Conservation (phyloP, 2,113 vertebrate genomes). For the Diadophis punctatus region DNA sequence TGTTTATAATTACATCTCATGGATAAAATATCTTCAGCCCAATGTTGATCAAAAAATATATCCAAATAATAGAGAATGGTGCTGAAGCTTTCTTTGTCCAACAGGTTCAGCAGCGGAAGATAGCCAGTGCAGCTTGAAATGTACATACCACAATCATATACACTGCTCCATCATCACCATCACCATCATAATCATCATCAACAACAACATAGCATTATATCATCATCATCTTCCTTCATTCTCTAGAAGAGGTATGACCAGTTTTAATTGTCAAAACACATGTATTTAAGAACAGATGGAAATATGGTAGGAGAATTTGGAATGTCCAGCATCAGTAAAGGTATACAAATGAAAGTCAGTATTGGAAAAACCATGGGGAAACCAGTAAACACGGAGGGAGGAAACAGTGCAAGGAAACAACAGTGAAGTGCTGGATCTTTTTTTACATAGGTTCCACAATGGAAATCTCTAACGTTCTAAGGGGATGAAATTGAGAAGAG, state of each 20-base stretch:
- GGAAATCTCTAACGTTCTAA: neutral
- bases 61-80: neutral
- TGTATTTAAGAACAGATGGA: neutral
- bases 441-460: neutral
- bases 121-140: neutral
- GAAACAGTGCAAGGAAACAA: neutral
- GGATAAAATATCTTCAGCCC: neutral
- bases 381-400: neutral
- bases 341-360: neutral
- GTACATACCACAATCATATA: neutral
- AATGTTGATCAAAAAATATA: neutral
- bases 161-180: neutral
- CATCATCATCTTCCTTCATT: neutral
- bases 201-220: neutral
- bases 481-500: neutral
- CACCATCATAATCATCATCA: neutral
- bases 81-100: neutral
- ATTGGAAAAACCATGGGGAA: neutral
- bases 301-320: neutral
- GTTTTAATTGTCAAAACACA: neutral
- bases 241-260: neutral
- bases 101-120: neutral
- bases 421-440: neutral
- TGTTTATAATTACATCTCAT: neutral
- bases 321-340: neutral